Conservation (phyloP, 2,797 vertebrate genomes). For the Hippopotamyrus pictus region DNA sequence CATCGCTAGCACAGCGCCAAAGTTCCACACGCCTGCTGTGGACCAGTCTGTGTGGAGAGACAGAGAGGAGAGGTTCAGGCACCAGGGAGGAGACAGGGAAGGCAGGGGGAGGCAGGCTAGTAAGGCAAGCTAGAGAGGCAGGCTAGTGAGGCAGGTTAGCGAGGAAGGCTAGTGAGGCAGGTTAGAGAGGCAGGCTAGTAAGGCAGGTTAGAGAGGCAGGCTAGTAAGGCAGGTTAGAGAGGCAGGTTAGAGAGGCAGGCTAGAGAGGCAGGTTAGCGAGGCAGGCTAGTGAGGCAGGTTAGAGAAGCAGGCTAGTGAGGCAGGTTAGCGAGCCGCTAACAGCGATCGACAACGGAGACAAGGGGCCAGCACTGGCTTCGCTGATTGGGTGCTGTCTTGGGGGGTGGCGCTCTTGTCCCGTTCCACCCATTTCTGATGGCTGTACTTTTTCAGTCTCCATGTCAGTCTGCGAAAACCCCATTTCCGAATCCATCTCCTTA, state of each 20-base stretch:
- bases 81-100: background rate
- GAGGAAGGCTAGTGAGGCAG: background rate
- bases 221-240: no score
- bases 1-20: background rate
- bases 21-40: slow-evolving; percentile 46
- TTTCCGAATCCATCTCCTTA: background rate
- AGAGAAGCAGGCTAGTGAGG: background rate
- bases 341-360: background rate
- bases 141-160: no score
- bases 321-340: background rate
- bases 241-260: background rate
- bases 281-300: no score
- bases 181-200: no score
- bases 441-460: background rate
- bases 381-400: background rate
- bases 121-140: background rate
- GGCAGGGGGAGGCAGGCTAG: background rate
- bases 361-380: background rate
- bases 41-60: slow-evolving; percentile 53
- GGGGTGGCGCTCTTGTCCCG: background rate
- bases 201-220: background rate
- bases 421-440: background rate
- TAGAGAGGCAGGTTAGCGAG: background rate
- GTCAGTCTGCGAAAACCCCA: background rate
- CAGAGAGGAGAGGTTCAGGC: background rate